These are phyloP conservation scores for Herminia tarsipennalis DNA, from an alignment of 2,888 invertebrate genomes.

Conservation along the genomic window DNA sequence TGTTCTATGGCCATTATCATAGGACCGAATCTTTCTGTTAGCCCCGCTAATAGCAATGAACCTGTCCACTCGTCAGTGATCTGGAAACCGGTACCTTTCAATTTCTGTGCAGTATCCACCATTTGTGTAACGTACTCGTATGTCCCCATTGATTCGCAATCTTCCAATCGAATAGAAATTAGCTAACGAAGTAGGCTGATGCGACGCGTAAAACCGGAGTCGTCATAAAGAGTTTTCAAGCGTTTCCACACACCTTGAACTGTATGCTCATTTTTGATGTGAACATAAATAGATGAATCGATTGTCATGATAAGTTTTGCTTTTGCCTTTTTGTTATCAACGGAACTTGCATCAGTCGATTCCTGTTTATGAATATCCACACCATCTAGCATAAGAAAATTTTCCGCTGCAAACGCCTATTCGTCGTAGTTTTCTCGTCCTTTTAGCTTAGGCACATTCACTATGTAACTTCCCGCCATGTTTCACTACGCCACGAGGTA, in stretches of 20 bases:
- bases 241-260: not conserved
- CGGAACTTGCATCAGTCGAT: not conserved
- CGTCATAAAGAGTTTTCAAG: not conserved
- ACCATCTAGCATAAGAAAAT: not conserved
- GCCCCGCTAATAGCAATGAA: no score
- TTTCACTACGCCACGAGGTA: no score
- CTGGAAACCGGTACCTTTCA: no score
- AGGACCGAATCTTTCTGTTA: no score
- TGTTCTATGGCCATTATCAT: no score
- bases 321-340: not conserved
- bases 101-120: no score
- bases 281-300: not conserved
- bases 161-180: not conserved
- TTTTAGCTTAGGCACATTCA: no score
- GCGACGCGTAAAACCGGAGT: not conserved
- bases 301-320: not conserved
- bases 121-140: not conserved
- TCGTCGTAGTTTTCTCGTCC: no score
- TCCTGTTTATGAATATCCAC: not conserved
- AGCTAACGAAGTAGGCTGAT: not conserved
- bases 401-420: not conserved
- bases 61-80: no score
- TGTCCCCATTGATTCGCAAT: not conserved
- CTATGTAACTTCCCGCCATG: no score
- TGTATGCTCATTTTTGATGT: not conserved